Evolutionary conservation across 2,797 vertebrate species (phyloP).

Genomic region (Rallus crepitans): DNA sequence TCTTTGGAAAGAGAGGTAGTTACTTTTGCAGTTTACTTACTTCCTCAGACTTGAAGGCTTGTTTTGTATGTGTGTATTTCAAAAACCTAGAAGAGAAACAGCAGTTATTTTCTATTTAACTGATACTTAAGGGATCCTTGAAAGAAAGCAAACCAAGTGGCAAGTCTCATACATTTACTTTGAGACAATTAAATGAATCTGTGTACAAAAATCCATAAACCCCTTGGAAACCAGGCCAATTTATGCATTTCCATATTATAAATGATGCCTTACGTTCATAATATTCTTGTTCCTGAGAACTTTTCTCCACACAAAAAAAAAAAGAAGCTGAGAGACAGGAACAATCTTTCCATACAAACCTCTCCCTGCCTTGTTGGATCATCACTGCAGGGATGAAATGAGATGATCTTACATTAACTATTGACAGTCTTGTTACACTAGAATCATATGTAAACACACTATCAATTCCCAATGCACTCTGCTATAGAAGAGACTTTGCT

Average conservation of each 20-base stretch:
- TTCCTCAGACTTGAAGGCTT: slow-evolving; percentile 98
- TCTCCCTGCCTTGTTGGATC: neutral
- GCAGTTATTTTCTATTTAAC: neutral
- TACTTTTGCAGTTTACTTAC: slow-evolving; percentile 77
- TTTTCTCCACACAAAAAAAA: neutral
- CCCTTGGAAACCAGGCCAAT: neutral
- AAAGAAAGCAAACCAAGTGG: neutral
- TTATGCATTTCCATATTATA: neutral
- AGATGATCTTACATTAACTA: neutral
- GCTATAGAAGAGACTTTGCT: neutral
- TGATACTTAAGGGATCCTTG: neutral
- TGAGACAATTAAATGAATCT: neutral
- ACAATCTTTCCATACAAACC: neutral
- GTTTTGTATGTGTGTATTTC: slow-evolving; percentile 97
- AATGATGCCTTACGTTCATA: neutral
- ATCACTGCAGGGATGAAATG: neutral
- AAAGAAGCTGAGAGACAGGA: neutral
- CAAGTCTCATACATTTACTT: neutral
- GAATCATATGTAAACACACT: neutral
- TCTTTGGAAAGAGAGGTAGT: neutral
- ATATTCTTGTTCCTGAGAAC: neutral
- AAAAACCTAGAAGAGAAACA: slow-evolving; percentile 87
- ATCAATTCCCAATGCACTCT: neutral
- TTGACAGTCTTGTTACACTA: neutral
- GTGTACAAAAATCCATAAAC: neutral